These are phyloP conservation scores for Mixornis gularis DNA, from an alignment of 2,113 vertebrate species.

Conservation along the genomic window DNA sequence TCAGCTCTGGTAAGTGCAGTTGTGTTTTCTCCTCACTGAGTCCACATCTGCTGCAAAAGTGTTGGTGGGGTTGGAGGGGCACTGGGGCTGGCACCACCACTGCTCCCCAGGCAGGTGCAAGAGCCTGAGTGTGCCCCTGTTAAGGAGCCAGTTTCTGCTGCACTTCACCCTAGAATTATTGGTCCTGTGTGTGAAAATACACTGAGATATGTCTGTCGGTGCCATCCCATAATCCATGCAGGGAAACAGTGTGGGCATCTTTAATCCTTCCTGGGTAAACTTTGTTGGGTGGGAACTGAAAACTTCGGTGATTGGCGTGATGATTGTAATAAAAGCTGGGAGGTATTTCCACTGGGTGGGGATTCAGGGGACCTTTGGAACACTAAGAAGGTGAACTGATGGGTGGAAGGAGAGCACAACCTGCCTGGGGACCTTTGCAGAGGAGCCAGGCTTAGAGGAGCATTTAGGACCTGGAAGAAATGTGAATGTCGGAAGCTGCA, in stretches of 20 bases:
- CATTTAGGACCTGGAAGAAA: not conserved
- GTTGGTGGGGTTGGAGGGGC: rapidly evolving
- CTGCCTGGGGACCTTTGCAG: not conserved
- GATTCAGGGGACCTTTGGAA: not conserved
- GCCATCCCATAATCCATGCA: not conserved
- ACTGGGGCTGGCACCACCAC: not conserved
- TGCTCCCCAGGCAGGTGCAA: not conserved
- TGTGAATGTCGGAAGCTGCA: not conserved
- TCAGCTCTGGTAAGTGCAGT: conserved; percentile 46
- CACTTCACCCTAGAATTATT: not conserved
- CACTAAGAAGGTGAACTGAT: not conserved
- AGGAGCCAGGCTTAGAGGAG: not conserved
- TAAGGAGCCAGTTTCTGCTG: not conserved
- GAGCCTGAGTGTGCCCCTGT: not conserved
- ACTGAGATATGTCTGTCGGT: rapidly evolving
- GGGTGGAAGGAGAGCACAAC: not conserved
- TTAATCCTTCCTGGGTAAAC: not conserved
- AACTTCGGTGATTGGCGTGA: not conserved
- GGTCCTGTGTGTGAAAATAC: not conserved
- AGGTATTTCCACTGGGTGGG: not conserved
- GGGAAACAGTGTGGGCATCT: not conserved
- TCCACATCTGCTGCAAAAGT: rapidly evolving
- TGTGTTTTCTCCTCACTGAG: not conserved
- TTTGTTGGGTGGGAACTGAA: not conserved
- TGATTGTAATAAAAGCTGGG: not conserved